phyloP scores from a whole-genome alignment of 2,797 vertebrate species.

The Tapirus indicus region DNA sequence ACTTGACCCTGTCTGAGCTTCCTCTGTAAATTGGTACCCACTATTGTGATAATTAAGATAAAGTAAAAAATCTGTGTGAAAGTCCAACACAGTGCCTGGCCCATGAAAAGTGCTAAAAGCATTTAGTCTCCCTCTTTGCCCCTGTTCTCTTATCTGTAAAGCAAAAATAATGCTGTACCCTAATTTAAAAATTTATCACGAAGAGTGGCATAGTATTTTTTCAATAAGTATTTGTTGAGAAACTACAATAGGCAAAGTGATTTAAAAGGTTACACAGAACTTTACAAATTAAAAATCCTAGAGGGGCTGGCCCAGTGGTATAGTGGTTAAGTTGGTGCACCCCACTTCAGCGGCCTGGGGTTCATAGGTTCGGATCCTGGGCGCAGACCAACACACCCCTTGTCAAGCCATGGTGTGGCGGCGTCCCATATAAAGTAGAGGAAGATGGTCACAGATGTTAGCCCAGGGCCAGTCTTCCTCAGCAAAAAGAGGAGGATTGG shows the following conservation, averaged over 20 bases:
- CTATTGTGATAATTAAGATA: background rate
- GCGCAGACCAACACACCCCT: too few species aligned
- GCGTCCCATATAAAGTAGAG: too few species aligned
- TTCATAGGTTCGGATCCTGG: too few species aligned
- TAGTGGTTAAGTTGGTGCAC: too few species aligned
- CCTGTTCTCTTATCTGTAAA: background rate
- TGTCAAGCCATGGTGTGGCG: too few species aligned
- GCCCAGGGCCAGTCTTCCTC: too few species aligned
- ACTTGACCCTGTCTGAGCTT: background rate
- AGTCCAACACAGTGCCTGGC: fast-evolving
- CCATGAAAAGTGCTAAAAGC: background rate
- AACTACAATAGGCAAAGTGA: background rate
- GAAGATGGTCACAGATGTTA: too few species aligned
- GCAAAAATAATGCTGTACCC: background rate
- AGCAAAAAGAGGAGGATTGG: too few species aligned
- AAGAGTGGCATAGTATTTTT: background rate
- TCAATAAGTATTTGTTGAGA: background rate
- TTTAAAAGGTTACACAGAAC: background rate
- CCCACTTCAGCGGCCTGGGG: too few species aligned
- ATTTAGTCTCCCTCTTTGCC: background rate
- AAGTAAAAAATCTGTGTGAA: background rate
- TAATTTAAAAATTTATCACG: background rate
- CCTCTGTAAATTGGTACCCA: background rate
- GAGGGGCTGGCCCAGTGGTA: background rate
- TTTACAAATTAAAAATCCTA: background rate